Conservation (phyloP, 2,113 vertebrate genomes). For the Pomatorhinus ruficollis region DNA sequence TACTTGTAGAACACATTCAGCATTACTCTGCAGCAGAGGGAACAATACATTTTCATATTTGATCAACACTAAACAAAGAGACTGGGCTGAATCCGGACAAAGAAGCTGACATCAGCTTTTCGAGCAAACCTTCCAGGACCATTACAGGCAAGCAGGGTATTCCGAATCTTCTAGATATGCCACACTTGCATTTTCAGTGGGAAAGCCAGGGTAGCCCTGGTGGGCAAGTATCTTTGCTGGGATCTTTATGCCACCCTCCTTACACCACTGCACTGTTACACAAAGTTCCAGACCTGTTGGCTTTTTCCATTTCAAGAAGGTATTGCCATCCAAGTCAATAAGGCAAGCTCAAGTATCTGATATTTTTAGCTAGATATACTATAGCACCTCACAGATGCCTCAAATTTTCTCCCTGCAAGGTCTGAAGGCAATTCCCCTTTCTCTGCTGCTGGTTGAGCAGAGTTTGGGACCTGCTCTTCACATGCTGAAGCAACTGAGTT, state of each 20-base stretch:
- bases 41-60: not conserved
- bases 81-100: not conserved
- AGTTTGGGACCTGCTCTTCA: not conserved
- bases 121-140: not conserved
- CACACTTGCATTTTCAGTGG: fast-evolving
- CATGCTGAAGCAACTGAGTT: not conserved
- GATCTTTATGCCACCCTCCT: not conserved
- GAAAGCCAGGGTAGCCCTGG: fast-evolving
- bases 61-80: not conserved
- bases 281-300: not conserved
- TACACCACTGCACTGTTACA: fast-evolving
- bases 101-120: not conserved
- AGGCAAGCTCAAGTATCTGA: not conserved
- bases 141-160: not conserved
- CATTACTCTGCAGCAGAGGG: not conserved
- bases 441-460: not conserved
- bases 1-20: not conserved
- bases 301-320: not conserved
- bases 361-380: not conserved
- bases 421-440: not conserved
- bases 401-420: not conserved
- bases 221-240: not conserved
- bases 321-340: not conserved
- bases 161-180: not conserved
- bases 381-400: not conserved